Evolutionary conservation across 2,113 vertebrate species (phyloP), one percentile per base, ranked within the genome.

Genomic region (Silurus meridionalis): DNA sequence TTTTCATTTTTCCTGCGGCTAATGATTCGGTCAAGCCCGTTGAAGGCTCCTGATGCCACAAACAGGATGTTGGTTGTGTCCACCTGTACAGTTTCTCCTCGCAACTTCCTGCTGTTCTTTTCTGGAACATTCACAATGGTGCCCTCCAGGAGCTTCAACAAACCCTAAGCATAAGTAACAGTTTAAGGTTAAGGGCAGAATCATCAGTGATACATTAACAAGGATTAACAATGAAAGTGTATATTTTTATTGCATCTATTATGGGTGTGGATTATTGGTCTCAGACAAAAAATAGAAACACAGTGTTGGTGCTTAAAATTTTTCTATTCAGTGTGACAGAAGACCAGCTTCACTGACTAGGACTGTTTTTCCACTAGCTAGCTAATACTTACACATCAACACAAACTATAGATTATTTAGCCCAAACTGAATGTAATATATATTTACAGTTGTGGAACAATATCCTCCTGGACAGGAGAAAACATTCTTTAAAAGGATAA

Each of bases 1-100:
- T 97, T 97, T 90, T 97, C 96, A 87, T 97, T 97, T 90, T 97
- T 97, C 57, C 97, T 96, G 87, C 96, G 93, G 94, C 96, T 97
- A 93, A 97, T 97, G 91, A 97, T 96, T 90, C 96, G 94, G 81
- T 97, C 97, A 19, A 97, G 94, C 84, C 97, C 96, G 89, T 96
- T 97, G 88, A 97, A 97, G 90, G 96, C 96, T 90, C 96, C 96
- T 88, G 96, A 97, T 75, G 96, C 96, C 79, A 97, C 96, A 91
- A 97, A 97, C 46, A 97, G 93, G 88, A 97, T 94, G 90, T 97
- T 97, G 78, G 97, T 97, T 86, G 97, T 97, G 89, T 97, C 97
- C 61, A 97, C 96, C 81, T 97, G 96, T 48, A 97, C 96, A 0
- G 96, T 97, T 91, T 97, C 97, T 87, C 96, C 96, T 58, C 96